These are phyloP conservation scores for Pampusana beccarii DNA, from an alignment of 2,113 vertebrate species.

Conservation along the genomic window DNA sequence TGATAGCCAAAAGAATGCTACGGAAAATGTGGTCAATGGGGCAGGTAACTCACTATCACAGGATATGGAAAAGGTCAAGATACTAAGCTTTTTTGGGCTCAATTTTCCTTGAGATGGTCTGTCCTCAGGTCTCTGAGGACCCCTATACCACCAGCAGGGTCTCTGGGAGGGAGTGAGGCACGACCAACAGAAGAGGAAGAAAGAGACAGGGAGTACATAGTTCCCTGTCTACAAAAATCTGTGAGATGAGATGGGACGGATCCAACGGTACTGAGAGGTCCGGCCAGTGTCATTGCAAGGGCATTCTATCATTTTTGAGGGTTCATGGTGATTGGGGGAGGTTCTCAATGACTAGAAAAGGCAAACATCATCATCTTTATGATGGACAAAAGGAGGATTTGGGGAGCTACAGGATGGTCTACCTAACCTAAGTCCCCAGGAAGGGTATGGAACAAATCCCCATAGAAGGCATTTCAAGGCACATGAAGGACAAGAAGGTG, in stretches of 20 bases:
- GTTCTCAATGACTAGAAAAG: background rate
- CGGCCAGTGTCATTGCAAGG: background rate
- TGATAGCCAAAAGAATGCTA: background rate
- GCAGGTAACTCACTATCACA: background rate
- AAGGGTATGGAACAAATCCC: background rate
- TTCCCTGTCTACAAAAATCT: background rate
- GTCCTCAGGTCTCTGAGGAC: background rate
- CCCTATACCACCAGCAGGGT: background rate
- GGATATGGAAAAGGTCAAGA: background rate
- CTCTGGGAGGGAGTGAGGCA: background rate
- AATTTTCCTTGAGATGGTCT: background rate
- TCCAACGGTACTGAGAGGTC: background rate
- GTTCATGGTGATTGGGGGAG: background rate
- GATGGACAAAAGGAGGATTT: background rate
- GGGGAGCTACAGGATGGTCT: background rate
- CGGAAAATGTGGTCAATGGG: background rate
- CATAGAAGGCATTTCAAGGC: background rate
- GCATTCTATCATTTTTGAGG: background rate
- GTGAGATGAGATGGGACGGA: background rate
- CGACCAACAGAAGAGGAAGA: background rate
- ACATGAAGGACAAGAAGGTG: background rate
- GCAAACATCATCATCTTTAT: background rate
- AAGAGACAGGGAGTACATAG: background rate
- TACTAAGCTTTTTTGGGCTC: rapidly evolving
- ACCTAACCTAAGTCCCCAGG: background rate